Evolutionary conservation across 2,888 invertebrate genomes (phyloP).

Genomic region (Cataglyphis albicans): DNA sequence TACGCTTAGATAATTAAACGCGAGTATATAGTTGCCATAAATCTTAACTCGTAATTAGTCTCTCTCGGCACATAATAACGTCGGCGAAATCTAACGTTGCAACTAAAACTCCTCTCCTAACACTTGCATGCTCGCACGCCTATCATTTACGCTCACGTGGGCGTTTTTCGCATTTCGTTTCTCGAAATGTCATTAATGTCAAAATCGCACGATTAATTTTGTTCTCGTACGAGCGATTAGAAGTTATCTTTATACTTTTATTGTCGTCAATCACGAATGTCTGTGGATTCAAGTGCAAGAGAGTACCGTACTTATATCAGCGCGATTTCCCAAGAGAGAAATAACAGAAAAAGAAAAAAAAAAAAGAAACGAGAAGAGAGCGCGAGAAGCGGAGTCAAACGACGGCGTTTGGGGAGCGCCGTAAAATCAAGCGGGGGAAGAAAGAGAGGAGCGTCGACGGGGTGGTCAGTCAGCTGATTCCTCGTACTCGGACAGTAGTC

Average conservation of each 20-base stretch:
- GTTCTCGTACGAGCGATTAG: neutral
- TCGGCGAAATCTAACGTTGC: constrained; percentile 36
- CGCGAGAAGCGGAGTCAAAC: constrained; percentile 20
- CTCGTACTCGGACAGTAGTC: constrained; percentile 66
- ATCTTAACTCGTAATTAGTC: constrained; percentile 56
- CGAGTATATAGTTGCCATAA: constrained; percentile 51
- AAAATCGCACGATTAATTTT: constrained; percentile 25
- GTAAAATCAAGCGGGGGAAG: constrained; percentile 62
- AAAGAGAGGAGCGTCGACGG: constrained; percentile 66
- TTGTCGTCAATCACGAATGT: constrained; percentile 34
- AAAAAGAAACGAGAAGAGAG: neutral
- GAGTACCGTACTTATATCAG: neutral
- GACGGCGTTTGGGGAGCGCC: constrained; percentile 32
- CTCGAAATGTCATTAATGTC: constrained; percentile 31
- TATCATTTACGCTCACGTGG: neutral
- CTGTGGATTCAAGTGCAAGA: constrained; percentile 10
- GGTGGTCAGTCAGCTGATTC: constrained; percentile 56
- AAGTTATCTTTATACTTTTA: constrained; percentile 9
- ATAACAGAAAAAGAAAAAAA: constrained; percentile 48
- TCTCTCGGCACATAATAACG: constrained; percentile 51
- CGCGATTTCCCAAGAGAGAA: constrained; percentile 43
- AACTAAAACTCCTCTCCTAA: constrained; percentile 43
- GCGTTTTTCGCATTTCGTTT: constrained; percentile 22
- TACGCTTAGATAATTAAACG: constrained; percentile 55
- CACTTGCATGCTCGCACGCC: constrained; percentile 31